Evolutionary conservation across 2,888 invertebrate genomes (phyloP).

Genomic region (Tiliacea citrago): DNA sequence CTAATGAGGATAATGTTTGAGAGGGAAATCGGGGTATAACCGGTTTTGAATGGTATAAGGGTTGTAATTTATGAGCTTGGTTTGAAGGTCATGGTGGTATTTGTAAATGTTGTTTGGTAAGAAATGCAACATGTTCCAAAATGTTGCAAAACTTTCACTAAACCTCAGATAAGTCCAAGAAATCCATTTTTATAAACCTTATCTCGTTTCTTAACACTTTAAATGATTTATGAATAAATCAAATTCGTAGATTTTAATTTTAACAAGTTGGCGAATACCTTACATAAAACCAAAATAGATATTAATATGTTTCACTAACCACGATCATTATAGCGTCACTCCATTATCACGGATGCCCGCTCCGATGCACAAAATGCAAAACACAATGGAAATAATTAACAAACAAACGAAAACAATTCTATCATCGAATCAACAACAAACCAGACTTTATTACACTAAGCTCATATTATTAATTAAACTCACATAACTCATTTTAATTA

Average conservation of each 20-base stretch:
- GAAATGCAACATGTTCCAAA: slow-evolving; percentile 1
- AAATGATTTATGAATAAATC: background rate
- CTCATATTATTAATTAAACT: slow-evolving; percentile 44
- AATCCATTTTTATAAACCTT: background rate
- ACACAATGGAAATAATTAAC: slow-evolving; percentile 37
- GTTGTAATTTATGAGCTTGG: slow-evolving; percentile 41
- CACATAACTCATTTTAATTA: slow-evolving; percentile 52
- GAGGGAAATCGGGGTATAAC: slow-evolving; percentile 63
- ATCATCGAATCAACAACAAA: slow-evolving; percentile 39
- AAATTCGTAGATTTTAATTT: background rate
- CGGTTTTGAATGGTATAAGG: slow-evolving; percentile 53
- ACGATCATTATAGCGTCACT: slow-evolving; percentile 1
- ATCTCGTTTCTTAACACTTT: background rate
- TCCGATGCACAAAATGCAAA: slow-evolving; percentile 19
- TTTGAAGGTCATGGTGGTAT: slow-evolving; percentile 19
- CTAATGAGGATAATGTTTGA: slow-evolving; percentile 66
- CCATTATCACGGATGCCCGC: slow-evolving; percentile 30
- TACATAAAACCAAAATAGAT: background rate
- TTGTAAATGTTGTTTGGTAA: background rate
- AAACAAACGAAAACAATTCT: slow-evolving; percentile 34
- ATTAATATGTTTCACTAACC: slow-evolving; percentile 11
- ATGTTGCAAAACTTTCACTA: background rate
- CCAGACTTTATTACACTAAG: slow-evolving; percentile 40
- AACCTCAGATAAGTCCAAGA: background rate
- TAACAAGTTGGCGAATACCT: background rate